phyloP scores from a whole-genome alignment of 1,140 invertebrate genomes.

The Scaptomyza pallida region DNA sequence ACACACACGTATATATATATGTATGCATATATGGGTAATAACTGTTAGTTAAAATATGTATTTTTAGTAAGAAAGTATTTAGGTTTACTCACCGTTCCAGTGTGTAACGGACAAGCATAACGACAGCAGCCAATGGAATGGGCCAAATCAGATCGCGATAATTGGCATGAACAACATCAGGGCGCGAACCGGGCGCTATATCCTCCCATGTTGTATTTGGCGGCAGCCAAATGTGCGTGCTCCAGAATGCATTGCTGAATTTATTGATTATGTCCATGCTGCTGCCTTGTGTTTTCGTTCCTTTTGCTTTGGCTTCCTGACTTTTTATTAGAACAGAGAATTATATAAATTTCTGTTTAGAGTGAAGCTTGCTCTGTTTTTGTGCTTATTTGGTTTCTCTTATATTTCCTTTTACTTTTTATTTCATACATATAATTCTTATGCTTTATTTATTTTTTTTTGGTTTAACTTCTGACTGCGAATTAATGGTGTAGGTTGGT shows the following conservation, averaged over 20 bases:
- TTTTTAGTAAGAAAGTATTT: neutral
- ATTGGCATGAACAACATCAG: conserved; percentile 91
- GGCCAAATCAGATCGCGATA: conserved; percentile 92
- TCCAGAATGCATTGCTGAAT: conserved; percentile 89
- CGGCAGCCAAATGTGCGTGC: conserved; percentile 93
- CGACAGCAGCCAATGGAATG: conserved; percentile 90
- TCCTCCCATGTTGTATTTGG: conserved; percentile 96
- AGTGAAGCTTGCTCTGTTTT: conserved; percentile 24
- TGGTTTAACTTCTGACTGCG: conserved; percentile 40
- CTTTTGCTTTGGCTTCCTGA: neutral
- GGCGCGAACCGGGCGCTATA: conserved; percentile 90
- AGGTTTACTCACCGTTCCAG: conserved; percentile 90
- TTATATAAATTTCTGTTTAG: conserved; percentile 17
- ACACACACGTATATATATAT: conserved; percentile 5
- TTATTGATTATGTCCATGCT: conserved; percentile 74
- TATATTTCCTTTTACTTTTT: too few species aligned
- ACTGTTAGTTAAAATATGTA: neutral
- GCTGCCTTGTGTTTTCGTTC: neutral
- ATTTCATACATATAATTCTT: too few species aligned
- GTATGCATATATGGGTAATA: neutral
- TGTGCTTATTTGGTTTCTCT: conserved; percentile 32
- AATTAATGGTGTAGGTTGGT: conserved; percentile 34
- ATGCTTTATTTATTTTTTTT: conserved; percentile 12
- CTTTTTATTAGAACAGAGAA: conserved; percentile 1
- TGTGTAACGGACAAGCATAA: conserved; percentile 90